These are phyloP conservation scores for Calosoma granatense DNA, from an alignment of 1,140 invertebrate species.

Conservation along the genomic window DNA sequence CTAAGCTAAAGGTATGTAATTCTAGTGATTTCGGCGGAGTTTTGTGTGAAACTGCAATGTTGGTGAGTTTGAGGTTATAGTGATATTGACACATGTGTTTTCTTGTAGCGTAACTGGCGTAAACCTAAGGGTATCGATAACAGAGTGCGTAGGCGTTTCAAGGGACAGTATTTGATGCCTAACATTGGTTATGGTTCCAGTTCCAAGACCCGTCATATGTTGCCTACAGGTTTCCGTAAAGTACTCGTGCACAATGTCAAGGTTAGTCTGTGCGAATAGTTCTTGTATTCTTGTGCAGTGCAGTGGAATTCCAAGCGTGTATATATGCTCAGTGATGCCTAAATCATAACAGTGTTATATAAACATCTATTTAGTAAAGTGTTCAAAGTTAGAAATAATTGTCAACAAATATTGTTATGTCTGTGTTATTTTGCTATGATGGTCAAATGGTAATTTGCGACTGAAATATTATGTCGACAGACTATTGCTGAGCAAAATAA, in stretches of 20 bases:
- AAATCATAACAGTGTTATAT: background rate
- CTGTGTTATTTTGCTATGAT: slow-evolving; percentile 24
- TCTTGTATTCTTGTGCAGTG: slow-evolving; percentile 4
- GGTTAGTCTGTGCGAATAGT: slow-evolving; percentile 54
- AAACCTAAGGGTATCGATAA: slow-evolving; percentile 99
- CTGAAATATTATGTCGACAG: slow-evolving; percentile 28
- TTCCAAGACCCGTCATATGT: slow-evolving; percentile 88
- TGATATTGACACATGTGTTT: slow-evolving; percentile 20
- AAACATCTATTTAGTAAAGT: background rate
- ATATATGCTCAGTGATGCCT: background rate
- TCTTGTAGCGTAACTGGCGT: slow-evolving; percentile 69
- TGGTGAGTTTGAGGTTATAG: slow-evolving; percentile 7
- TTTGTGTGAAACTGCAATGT: slow-evolving; percentile 12
- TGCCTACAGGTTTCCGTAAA: slow-evolving; percentile 96
- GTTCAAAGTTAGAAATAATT: slow-evolving; percentile 6
- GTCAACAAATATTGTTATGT: slow-evolving; percentile 13
- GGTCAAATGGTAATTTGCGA: slow-evolving; percentile 34
- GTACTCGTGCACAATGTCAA: slow-evolving; percentile 68
- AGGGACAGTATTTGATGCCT: slow-evolving; percentile 98
- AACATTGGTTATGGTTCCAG: slow-evolving; percentile 98
- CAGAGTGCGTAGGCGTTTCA: slow-evolving; percentile 95
- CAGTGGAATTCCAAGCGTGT: too few relatives aligned
- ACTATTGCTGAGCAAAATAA: slow-evolving; percentile 18
- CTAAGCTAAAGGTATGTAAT: slow-evolving; percentile 74
- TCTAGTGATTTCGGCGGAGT: slow-evolving; percentile 11